Evolutionary conservation across 1,140 invertebrate genomes (phyloP).

Genomic region (Anagrus nilaparvatae): DNA sequence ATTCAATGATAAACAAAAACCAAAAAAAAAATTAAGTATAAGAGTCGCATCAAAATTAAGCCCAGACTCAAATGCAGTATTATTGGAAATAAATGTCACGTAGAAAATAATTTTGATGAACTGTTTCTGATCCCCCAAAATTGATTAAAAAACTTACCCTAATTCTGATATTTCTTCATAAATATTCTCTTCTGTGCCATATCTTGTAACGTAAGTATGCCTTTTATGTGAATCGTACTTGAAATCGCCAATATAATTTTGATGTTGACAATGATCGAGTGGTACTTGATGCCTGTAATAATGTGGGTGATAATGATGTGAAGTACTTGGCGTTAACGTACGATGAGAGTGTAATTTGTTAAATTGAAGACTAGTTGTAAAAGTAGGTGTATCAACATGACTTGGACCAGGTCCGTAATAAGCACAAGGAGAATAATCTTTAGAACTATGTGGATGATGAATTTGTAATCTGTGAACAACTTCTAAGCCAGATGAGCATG

Average conservation of each 20-base stretch:
- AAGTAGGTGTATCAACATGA: conserved; percentile 18
- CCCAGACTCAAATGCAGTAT: too few species aligned
- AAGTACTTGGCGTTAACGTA: too few species aligned
- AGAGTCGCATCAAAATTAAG: too few species aligned
- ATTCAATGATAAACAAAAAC: too few species aligned
- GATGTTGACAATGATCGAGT: too few species aligned
- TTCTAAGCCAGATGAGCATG: conserved; percentile 9
- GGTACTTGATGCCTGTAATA: conserved; percentile 17
- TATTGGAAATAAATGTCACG: too few species aligned
- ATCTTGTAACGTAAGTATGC: conserved; percentile 65
- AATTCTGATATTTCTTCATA: conserved; percentile 71
- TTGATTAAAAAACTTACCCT: conserved; percentile 23
- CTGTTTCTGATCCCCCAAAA: too few species aligned
- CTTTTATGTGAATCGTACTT: conserved; percentile 35
- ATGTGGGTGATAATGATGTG: conserved; percentile 32
- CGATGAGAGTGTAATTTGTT: too few species aligned
- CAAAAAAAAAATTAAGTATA: too few species aligned
- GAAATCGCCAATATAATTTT: too few species aligned
- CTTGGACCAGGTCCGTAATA: conserved; percentile 63
- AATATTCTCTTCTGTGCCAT: conserved; percentile 77
- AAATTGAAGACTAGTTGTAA: too few species aligned
- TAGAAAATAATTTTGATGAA: too few species aligned
- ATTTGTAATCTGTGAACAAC: conserved; percentile 4
- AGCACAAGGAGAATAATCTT: conserved; percentile 68
- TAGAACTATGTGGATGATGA: conserved; percentile 21